A percentile compares a stretch with the other conserved stretches of the same genome.
These are phyloP conservation scores for Cacatua alba DNA, from an alignment of 2,113 vertebrate species.

Conservation along the genomic window DNA sequence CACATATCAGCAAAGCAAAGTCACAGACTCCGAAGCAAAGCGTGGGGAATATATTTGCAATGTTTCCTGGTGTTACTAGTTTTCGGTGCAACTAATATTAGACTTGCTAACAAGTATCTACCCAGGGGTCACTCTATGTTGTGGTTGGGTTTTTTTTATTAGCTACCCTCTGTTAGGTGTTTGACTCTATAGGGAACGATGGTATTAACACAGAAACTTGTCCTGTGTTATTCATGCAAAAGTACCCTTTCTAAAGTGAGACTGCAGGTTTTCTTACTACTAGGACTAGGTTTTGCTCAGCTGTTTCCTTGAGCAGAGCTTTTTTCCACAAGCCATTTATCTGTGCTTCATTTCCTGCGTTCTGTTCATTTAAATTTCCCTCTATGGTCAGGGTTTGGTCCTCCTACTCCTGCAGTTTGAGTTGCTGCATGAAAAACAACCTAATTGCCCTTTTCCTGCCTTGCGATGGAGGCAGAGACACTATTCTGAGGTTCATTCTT, in stretches of 20 bases:
- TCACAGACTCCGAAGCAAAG: background rate
- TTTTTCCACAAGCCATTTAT: background rate
- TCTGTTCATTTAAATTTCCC: background rate
- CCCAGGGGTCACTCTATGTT: background rate
- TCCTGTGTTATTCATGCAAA: background rate
- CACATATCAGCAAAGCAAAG: background rate
- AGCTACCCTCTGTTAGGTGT: background rate
- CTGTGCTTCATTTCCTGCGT: background rate
- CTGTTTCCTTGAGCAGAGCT: rapidly evolving
- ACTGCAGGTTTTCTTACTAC: background rate
- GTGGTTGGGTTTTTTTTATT: background rate
- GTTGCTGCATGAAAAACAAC: background rate
- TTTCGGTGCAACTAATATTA: background rate
- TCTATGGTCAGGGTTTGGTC: background rate
- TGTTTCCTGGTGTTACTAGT: background rate
- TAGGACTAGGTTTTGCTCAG: background rate
- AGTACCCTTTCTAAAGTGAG: background rate
- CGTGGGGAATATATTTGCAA: background rate
- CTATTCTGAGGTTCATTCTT: background rate
- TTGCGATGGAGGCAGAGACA: background rate
- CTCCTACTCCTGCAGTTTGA: background rate
- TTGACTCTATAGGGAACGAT: background rate
- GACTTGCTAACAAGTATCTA: background rate
- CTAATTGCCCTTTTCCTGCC: background rate
- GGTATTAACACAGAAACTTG: background rate